phyloP scores from a whole-genome alignment of 2,113 vertebrate species.

The Cebidichthys violaceus region DNA sequence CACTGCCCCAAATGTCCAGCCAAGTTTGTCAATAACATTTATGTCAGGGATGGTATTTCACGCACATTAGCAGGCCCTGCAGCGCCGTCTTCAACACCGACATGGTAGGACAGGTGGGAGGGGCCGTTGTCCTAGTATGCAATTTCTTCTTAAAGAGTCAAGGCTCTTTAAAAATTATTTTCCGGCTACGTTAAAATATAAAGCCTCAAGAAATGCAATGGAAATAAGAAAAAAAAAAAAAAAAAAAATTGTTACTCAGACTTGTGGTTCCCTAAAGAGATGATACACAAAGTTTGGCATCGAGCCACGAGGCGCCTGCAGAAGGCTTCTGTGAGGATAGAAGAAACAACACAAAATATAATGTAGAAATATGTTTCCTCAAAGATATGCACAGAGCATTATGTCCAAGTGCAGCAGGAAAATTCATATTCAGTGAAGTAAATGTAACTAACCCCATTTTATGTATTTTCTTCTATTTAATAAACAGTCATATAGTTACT shows the following conservation, averaged over 20 bases:
- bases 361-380: background rate
- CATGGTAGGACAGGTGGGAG: conserved; percentile 66
- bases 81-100: conserved; percentile 59
- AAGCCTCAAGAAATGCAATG: conserved; percentile 30
- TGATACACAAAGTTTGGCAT: conserved; percentile 26
- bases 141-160: conserved; percentile 48
- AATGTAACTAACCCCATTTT: background rate
- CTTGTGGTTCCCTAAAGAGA: conserved; percentile 8
- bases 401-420: background rate
- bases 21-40: conserved; percentile 86
- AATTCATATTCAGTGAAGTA: background rate
- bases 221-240: background rate
- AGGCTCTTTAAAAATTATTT: conserved; percentile 35
- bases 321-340: conserved; percentile 7
- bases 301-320: background rate
- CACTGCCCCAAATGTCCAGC: conserved; percentile 83
- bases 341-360: background rate
- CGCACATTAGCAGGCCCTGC: conserved; percentile 74
- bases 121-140: conserved; percentile 41
- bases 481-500: background rate
- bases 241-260: conserved; percentile 14
- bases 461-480: background rate
- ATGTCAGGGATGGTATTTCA: conserved; percentile 79
- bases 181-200: conserved; percentile 36
- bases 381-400: background rate